These are phyloP conservation scores for Elegia similella DNA, from an alignment of 2,888 invertebrate genomes.

Conservation along the genomic window DNA sequence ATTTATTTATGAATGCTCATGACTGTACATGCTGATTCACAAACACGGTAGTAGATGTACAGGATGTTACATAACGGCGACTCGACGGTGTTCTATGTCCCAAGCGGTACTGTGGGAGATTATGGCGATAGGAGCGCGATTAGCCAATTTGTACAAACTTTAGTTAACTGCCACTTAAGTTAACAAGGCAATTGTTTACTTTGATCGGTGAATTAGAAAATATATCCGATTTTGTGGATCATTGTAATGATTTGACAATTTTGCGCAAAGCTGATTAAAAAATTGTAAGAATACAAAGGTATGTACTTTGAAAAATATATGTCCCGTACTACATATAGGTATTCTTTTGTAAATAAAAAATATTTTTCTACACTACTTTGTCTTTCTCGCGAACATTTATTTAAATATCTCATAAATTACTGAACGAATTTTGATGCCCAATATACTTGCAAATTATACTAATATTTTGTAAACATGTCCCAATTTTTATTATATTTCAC, in stretches of 20 bases:
- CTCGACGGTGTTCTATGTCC: conserved; percentile 8
- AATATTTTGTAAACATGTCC: too few relatives aligned
- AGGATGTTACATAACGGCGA: conserved; percentile 13
- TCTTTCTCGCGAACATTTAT: too few relatives aligned
- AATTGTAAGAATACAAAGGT: background rate
- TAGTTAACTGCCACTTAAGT: conserved; percentile 13
- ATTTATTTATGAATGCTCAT: too few relatives aligned
- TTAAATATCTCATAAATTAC: too few relatives aligned
- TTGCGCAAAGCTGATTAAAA: background rate
- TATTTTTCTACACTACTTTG: too few relatives aligned
- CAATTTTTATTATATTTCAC: too few relatives aligned
- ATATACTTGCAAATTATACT: too few relatives aligned
- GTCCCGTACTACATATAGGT: too few relatives aligned
- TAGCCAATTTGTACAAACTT: conserved; percentile 6
- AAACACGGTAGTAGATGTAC: background rate
- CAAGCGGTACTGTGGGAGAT: conserved; percentile 9
- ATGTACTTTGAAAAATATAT: too few relatives aligned
- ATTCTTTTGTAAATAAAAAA: too few relatives aligned
- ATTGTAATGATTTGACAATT: background rate
- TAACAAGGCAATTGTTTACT: conserved; percentile 16
- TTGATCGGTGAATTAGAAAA: background rate
- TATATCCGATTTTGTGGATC: background rate
- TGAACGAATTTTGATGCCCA: too few relatives aligned
- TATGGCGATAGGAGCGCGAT: conserved; percentile 9
- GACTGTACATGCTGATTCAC: too few relatives aligned